phyloP scores from a whole-genome alignment of 2,113 vertebrate genomes.

The Mesocricetus auratus region DNA sequence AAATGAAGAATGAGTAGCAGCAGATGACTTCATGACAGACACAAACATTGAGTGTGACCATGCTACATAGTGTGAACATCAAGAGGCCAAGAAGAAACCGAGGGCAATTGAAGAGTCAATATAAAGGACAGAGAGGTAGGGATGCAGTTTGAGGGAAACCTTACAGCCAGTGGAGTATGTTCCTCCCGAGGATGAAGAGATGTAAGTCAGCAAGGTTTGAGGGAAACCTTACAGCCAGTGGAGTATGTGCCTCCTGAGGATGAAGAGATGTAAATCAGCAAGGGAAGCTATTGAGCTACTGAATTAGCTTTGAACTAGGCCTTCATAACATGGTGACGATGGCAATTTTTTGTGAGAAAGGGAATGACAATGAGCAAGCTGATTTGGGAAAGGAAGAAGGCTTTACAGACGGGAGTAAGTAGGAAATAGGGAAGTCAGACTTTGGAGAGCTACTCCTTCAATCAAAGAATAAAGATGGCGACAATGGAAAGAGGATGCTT shows the following conservation, averaged over 20 bases:
- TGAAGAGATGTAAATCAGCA: not conserved
- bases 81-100: conserved; percentile 37
- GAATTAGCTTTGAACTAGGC: not conserved
- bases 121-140: not conserved
- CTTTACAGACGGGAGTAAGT: not conserved
- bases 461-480: not conserved
- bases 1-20: conserved; percentile 2
- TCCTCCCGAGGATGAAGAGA: no score
- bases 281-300: not conserved
- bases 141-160: not conserved
- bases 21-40: not conserved
- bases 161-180: no score
- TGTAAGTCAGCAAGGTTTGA: no score
- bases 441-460: not conserved
- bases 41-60: not conserved
- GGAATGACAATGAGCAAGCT: not conserved
- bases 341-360: not conserved
- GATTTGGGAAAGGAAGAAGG: not conserved
- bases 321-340: not conserved
- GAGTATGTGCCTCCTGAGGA: not conserved
- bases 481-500: not conserved
- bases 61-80: not conserved
- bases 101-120: not conserved
- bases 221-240: not conserved
- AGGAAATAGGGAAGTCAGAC: not conserved